phyloP scores from a whole-genome alignment of 2,113 vertebrate species.

The Fregata magnificens region DNA sequence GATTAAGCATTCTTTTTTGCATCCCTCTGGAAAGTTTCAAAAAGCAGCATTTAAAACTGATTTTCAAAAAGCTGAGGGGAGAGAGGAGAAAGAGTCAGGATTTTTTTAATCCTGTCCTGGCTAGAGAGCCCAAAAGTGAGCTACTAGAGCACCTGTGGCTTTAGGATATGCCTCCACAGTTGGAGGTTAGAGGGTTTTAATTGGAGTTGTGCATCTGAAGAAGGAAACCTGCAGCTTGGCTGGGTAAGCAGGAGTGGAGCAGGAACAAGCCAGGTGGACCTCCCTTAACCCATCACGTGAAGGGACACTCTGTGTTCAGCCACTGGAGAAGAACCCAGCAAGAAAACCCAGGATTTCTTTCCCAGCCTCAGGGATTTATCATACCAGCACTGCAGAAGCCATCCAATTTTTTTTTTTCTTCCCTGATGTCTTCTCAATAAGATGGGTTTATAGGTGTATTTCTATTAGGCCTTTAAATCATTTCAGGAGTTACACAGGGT shows the following conservation, averaged over 20 bases:
- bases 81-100: not conserved
- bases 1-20: not conserved
- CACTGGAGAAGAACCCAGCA: not conserved
- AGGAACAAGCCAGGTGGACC: not conserved
- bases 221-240: not conserved
- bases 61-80: not conserved
- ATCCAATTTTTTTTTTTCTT: not conserved
- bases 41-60: not conserved
- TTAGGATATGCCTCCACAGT: not conserved
- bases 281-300: not conserved
- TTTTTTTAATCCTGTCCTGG: not conserved
- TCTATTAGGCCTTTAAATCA: not conserved
- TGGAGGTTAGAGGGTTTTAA: not conserved
- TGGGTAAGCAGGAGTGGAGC: not conserved
- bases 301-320: not conserved
- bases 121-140: not conserved
- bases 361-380: not conserved
- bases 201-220: not conserved
- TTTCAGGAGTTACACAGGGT: not conserved
- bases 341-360: not conserved
- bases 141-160: not conserved
- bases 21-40: not conserved
- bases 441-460: not conserved
- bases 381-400: not conserved
- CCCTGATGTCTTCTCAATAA: not conserved